These are phyloP conservation scores for Oxystoma pomonae DNA, from an alignment of 2,888 invertebrate genomes.

Conservation along the genomic window DNA sequence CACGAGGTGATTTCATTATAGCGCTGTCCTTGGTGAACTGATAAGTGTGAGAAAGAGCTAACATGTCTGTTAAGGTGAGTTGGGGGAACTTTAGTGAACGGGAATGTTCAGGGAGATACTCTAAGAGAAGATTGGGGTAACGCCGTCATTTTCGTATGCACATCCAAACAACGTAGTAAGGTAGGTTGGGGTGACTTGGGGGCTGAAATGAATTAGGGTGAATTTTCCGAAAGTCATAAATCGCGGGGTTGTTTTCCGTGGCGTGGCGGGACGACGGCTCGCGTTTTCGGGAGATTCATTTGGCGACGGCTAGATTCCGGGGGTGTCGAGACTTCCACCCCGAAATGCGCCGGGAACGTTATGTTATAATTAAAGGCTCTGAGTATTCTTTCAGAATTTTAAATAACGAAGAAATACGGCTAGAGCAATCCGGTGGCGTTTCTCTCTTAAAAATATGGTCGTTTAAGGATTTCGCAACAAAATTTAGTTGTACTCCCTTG, in stretches of 20 bases:
- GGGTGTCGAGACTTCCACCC: background rate
- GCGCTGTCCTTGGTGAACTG: too few relatives aligned
- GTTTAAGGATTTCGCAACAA: background rate
- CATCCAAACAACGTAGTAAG: too few relatives aligned
- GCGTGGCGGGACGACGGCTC: slow-evolving; percentile 11
- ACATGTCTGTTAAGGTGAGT: too few relatives aligned
- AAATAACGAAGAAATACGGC: background rate
- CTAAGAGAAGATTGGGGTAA: too few relatives aligned
- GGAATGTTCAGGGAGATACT: too few relatives aligned
- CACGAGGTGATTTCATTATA: too few relatives aligned
- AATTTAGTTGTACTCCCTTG: background rate
- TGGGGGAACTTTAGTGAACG: too few relatives aligned
- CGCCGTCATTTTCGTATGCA: too few relatives aligned
- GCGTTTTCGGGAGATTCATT: slow-evolving; percentile 26
- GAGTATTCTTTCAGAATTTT: background rate
- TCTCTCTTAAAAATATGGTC: background rate
- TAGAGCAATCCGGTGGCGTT: background rate
- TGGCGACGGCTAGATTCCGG: slow-evolving; percentile 18
- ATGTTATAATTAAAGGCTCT: background rate
- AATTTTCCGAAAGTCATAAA: slow-evolving; percentile 19
- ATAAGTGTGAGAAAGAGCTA: too few relatives aligned
- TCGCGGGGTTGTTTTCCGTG: slow-evolving; percentile 25
- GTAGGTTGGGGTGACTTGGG: background rate
- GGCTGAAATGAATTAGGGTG: background rate
- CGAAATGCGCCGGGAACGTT: background rate